Evolutionary conservation across 2,113 vertebrate species (phyloP).

Genomic region (Chloroceryle aenea): DNA sequence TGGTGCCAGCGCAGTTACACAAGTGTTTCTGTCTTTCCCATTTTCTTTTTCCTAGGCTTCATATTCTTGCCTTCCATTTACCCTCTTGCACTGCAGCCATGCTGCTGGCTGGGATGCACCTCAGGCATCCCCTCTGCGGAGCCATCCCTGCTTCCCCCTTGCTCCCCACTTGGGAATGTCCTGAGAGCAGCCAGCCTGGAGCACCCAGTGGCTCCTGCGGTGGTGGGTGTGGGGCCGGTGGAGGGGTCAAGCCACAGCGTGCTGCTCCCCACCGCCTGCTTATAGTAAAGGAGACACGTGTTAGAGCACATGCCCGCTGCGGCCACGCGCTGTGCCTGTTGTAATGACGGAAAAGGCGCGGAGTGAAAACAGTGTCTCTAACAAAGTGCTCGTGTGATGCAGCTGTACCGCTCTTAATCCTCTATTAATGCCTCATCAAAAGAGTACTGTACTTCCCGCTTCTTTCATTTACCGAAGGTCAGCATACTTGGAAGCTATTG

Average conservation of each 20-base stretch:
- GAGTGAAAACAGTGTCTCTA: conserved; percentile 54
- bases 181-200: background rate
- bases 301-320: background rate
- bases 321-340: conserved; percentile 18
- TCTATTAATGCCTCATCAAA: conserved; percentile 75
- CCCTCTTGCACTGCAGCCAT: accelerated
- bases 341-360: conserved; percentile 28
- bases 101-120: background rate
- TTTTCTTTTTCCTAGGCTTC: background rate
- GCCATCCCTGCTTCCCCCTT: accelerated
- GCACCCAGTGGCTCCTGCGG: accelerated
- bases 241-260: accelerated
- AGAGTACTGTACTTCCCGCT: conserved; percentile 65
- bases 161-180: accelerated
- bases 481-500: conserved; percentile 76
- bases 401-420: conserved; percentile 78
- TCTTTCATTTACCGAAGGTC: conserved; percentile 74
- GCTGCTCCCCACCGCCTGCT: background rate
- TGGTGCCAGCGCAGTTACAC: background rate
- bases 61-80: background rate
- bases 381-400: conserved; percentile 65
- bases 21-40: accelerated
- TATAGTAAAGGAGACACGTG: background rate
- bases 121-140: background rate
- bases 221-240: accelerated